A percentile compares a stretch with the other conserved stretches of the same genome.
Conservation (phyloP, 1,140 invertebrate species). For the Cryptotermes secundus region DNA sequence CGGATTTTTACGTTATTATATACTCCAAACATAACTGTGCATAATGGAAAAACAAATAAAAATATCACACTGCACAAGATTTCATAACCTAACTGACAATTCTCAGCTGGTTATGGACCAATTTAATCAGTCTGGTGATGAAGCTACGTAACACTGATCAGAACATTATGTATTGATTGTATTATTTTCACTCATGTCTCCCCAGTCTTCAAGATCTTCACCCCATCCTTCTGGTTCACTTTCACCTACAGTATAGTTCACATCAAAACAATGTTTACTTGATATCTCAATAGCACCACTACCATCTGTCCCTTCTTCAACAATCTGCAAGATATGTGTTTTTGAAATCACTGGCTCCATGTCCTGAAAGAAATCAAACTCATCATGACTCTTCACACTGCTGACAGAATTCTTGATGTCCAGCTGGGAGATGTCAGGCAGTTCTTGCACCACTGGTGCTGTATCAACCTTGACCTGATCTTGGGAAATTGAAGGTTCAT, state of each 20-base stretch:
- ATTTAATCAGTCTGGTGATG: no score
- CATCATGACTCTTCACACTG: slow-evolving; percentile 51
- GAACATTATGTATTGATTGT: neutral
- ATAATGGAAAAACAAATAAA: no score
- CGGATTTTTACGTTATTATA: no score
- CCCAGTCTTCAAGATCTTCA: slow-evolving; percentile 35
- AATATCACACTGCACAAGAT: no score
- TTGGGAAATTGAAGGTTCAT: neutral
- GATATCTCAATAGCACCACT: neutral
- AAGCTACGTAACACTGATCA: no score
- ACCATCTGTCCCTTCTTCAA: neutral
- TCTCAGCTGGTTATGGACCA: no score
- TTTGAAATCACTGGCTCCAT: slow-evolving; percentile 80
- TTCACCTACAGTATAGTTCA: neutral
- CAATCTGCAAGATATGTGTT: slow-evolving; percentile 50
- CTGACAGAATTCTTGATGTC: slow-evolving; percentile 71
- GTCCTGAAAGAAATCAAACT: slow-evolving; percentile 77
- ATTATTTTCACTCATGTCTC: neutral
- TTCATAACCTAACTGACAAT: no score
- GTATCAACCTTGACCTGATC: slow-evolving; percentile 41
- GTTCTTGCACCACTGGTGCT: slow-evolving; percentile 51
- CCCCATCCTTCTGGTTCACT: slow-evolving; percentile 31
- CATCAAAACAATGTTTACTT: neutral
- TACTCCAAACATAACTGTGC: no score
- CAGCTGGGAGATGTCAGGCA: slow-evolving; percentile 65